Percentiles rank a stretch among this genome's conserved stretches.
phyloP scores from a whole-genome alignment of 2,797 vertebrate genomes.

The Toxotes lorentzi region DNA sequence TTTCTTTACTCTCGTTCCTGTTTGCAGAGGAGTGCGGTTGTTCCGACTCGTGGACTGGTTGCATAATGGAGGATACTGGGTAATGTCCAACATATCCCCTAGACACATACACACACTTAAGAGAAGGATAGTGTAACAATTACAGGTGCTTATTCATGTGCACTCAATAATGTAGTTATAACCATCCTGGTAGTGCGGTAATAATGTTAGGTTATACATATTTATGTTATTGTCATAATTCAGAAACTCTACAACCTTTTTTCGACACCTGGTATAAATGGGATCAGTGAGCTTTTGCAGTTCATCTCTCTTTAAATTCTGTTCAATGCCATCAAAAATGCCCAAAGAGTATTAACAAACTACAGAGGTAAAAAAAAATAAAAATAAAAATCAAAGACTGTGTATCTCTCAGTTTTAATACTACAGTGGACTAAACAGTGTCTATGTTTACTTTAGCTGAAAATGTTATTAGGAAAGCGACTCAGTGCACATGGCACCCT shows the following conservation, averaged over 20 bases:
- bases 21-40: slow-evolving; percentile 95
- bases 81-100: slow-evolving; percentile 72
- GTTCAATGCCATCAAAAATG: not conserved
- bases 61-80: slow-evolving; percentile 99
- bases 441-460: not conserved
- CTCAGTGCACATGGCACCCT: not conserved
- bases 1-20: slow-evolving; percentile 17
- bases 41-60: slow-evolving; percentile 92
- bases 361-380: not conserved
- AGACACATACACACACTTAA: slow-evolving; percentile 4
- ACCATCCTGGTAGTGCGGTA: not conserved
- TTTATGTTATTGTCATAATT: not conserved
- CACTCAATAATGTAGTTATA: slow-evolving; percentile 18
- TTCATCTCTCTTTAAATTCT: too few species aligned
- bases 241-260: not conserved
- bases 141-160: slow-evolving; percentile 11
- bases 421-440: too few species aligned
- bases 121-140: not conserved
- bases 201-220: not conserved
- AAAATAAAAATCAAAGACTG: too few species aligned
- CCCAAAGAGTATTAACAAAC: not conserved
- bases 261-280: not conserved
- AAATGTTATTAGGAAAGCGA: not conserved
- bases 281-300: not conserved
- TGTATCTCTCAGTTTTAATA: not conserved